Evolutionary conservation across 2,797 vertebrate species (phyloP).

Genomic region (Pangasius macronema): DNA sequence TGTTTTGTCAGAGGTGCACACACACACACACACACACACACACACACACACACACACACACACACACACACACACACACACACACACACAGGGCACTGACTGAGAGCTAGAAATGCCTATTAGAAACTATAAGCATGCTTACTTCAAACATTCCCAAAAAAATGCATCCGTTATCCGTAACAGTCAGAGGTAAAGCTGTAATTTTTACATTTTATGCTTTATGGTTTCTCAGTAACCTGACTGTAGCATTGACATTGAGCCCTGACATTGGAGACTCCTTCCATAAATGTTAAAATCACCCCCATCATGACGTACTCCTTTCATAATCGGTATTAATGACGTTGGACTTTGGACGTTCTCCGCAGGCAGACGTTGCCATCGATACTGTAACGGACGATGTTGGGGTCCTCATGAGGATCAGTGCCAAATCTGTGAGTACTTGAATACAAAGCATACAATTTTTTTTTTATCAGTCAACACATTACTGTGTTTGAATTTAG

Average conservation of each 20-base stretch:
- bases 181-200: background rate
- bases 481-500: background rate
- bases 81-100: background rate
- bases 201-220: background rate
- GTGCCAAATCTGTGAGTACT: conserved; percentile 75
- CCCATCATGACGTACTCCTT: background rate
- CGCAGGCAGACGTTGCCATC: conserved; percentile 53
- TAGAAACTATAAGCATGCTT: background rate
- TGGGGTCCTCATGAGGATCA: conserved; percentile 92
- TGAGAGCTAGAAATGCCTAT: background rate
- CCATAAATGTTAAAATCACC: conserved; percentile 49
- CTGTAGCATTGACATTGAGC: background rate
- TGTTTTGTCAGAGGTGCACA: conserved; percentile 72
- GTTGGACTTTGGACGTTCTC: background rate
- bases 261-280: conserved; percentile 10
- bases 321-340: background rate
- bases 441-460: background rate
- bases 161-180: background rate
- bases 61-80: conserved; percentile 47
- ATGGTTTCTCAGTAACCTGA: too few relatives aligned
- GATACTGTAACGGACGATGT: conserved; percentile 90
- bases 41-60: conserved; percentile 39
- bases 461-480: background rate
- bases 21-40: conserved; percentile 21
- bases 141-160: background rate